Percentiles rank a stretch among this genome's conserved stretches.
phyloP scores from a whole-genome alignment of 30 jellyfish, hydroid and myxozoan species.

The Mastigias papua region DNA sequence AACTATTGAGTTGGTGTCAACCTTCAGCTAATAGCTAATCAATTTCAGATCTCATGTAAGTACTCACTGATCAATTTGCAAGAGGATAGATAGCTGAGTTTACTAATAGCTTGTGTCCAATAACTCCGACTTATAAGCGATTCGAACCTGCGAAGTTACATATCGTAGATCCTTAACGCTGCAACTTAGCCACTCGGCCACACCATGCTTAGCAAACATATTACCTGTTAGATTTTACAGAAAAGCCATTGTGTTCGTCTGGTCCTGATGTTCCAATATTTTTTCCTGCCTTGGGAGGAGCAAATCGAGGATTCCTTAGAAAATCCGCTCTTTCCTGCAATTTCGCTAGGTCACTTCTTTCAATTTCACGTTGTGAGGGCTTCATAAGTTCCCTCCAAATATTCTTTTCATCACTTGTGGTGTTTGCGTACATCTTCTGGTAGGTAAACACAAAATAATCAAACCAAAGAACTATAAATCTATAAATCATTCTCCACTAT shows the following conservation, averaged over 20 bases:
- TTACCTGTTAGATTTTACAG: not conserved
- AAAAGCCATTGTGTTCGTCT: slow-evolving; percentile 18
- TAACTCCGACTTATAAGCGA: no score
- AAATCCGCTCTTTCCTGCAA: slow-evolving; percentile 79
- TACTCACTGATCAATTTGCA: no score
- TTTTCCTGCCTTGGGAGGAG: slow-evolving; percentile 37
- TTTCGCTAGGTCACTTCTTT: slow-evolving; percentile 74
- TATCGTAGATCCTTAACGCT: no score
- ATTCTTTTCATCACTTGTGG: slow-evolving; percentile 36
- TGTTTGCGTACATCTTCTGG: not conserved
- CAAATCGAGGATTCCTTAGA: slow-evolving; percentile 83
- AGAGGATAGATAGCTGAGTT: no score
- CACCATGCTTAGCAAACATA: not conserved
- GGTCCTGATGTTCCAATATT: not conserved
- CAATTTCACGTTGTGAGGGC: slow-evolving; percentile 84
- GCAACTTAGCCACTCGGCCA: no score
- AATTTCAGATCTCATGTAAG: no score
- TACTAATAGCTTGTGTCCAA: no score
- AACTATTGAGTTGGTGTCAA: no score
- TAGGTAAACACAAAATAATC: not conserved
- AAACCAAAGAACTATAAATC: no score
- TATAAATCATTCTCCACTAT: no score
- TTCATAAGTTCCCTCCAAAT: slow-evolving; percentile 79
- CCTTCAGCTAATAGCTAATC: no score
- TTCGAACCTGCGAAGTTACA: no score